These are phyloP conservation scores for Scolopax bukidnonensis DNA, from an alignment of 2,797 vertebrate genomes.

Conservation along the genomic window DNA sequence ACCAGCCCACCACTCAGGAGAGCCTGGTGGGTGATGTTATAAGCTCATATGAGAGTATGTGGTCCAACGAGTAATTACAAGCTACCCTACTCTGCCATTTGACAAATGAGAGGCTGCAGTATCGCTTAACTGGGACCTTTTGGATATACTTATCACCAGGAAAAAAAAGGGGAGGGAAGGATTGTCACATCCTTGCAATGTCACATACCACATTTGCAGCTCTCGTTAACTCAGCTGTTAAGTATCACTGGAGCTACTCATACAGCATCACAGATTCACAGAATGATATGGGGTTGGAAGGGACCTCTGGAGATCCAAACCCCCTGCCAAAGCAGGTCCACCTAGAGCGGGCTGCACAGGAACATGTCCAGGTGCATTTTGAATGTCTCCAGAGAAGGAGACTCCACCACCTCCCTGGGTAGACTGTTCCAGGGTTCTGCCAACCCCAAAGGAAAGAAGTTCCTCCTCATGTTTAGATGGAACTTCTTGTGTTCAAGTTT, in stretches of 20 bases:
- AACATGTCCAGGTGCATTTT: too few relatives aligned
- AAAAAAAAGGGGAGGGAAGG: not conserved
- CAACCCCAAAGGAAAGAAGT: too few relatives aligned
- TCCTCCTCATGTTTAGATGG: too few relatives aligned
- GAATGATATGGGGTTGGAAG: too few relatives aligned
- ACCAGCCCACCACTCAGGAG: not conserved
- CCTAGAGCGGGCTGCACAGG: too few relatives aligned
- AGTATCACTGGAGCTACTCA: not conserved
- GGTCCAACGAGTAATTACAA: not conserved
- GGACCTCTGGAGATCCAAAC: too few relatives aligned
- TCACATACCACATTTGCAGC: not conserved
- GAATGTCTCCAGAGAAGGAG: too few relatives aligned
- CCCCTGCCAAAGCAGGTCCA: too few relatives aligned
- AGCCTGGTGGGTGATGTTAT: not conserved
- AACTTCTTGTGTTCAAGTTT: too few relatives aligned
- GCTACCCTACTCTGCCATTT: not conserved
- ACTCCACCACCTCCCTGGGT: too few relatives aligned
- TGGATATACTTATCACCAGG: not conserved
- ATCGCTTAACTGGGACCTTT: not conserved
- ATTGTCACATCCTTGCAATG: not conserved
- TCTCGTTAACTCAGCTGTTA: not conserved
- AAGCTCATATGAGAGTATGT: accelerated
- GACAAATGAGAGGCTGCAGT: not conserved
- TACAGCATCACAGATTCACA: not conserved
- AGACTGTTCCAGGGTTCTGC: too few relatives aligned